phyloP scores from a whole-genome alignment of 2,113 vertebrate species.

The Tauraco erythrolophus region DNA sequence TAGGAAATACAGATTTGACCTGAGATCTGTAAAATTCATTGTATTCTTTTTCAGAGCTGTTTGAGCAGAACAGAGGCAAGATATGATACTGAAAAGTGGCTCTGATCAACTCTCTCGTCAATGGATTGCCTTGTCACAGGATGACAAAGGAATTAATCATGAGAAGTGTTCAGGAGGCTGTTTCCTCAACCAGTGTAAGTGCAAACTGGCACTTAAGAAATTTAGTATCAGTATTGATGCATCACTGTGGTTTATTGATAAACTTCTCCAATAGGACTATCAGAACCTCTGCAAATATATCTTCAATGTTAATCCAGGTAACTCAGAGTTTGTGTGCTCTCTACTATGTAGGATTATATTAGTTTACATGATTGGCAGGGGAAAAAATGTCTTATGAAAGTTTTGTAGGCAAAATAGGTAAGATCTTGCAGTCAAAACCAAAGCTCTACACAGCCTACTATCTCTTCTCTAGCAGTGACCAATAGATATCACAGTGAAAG shows the following conservation, averaged over 20 bases:
- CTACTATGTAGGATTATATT: not conserved
- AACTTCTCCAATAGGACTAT: not conserved
- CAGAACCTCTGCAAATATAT: not conserved
- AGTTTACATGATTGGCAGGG: not conserved
- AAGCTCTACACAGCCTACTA: not conserved
- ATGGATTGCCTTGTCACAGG: slow-evolving; percentile 85
- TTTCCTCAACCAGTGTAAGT: slow-evolving; percentile 84
- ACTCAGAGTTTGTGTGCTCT: not conserved
- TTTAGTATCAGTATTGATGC: not conserved
- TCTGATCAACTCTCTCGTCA: slow-evolving; percentile 91
- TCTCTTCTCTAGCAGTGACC: not conserved
- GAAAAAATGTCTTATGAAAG: not conserved
- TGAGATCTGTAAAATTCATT: not conserved
- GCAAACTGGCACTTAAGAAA: not conserved
- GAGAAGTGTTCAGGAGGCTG: slow-evolving; percentile 85
- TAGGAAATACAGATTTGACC: not conserved
- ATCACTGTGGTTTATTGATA: not conserved
- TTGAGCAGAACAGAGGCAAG: slow-evolving; percentile 89
- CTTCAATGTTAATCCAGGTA: not conserved
- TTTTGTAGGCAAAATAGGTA: not conserved
- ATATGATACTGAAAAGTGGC: slow-evolving; percentile 87
- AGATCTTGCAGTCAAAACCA: not conserved
- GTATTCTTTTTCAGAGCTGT: slow-evolving; percentile 78
- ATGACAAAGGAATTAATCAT: slow-evolving; percentile 88
- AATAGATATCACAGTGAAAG: not conserved